These are phyloP conservation scores for Sialis fuliginosa DNA, from an alignment of 2,888 invertebrate genomes.

Conservation along the genomic window DNA sequence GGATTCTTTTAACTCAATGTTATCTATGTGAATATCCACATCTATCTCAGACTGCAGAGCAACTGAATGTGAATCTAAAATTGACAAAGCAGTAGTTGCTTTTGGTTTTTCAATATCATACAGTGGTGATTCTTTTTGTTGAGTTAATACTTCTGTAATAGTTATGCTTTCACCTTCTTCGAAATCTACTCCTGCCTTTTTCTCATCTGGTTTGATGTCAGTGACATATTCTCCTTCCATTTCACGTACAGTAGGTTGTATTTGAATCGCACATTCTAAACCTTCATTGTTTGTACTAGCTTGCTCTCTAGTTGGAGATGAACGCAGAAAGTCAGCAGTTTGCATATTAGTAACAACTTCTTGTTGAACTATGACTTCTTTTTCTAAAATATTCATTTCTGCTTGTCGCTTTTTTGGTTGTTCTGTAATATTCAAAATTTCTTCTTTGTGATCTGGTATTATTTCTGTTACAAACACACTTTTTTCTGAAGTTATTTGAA, in stretches of 20 bases:
- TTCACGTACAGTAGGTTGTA: slow-evolving; percentile 29
- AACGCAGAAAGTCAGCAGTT: slow-evolving; percentile 26
- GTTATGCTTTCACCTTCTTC: slow-evolving; percentile 39
- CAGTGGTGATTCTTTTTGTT: slow-evolving; percentile 32
- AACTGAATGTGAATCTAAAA: slow-evolving; percentile 33
- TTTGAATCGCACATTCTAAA: slow-evolving; percentile 26
- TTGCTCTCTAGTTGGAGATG: slow-evolving; percentile 24
- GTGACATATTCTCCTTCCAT: slow-evolving; percentile 29
- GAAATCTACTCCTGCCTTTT: slow-evolving; percentile 30
- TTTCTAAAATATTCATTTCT: slow-evolving; percentile 28
- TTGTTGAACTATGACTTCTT: slow-evolving; percentile 32
- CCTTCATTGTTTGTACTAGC: slow-evolving; percentile 26
- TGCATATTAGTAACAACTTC: slow-evolving; percentile 25
- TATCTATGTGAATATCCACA: slow-evolving; percentile 27
- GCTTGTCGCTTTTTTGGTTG: slow-evolving; percentile 31
- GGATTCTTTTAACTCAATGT: slow-evolving; percentile 22
- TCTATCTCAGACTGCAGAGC: slow-evolving; percentile 39
- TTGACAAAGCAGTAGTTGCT: slow-evolving; percentile 30
- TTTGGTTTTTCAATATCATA: slow-evolving; percentile 22
- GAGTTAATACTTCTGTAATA: slow-evolving; percentile 34
- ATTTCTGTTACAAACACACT: slow-evolving; percentile 41
- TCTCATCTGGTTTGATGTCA: slow-evolving; percentile 31
- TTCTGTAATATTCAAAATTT: slow-evolving; percentile 23
- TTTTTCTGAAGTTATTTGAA: slow-evolving; percentile 36
- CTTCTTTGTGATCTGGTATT: slow-evolving; percentile 31